Base-by-base conservation (phyloP, 1,140 invertebrate genomes). In the Monomorium pharaonis region DNA sequence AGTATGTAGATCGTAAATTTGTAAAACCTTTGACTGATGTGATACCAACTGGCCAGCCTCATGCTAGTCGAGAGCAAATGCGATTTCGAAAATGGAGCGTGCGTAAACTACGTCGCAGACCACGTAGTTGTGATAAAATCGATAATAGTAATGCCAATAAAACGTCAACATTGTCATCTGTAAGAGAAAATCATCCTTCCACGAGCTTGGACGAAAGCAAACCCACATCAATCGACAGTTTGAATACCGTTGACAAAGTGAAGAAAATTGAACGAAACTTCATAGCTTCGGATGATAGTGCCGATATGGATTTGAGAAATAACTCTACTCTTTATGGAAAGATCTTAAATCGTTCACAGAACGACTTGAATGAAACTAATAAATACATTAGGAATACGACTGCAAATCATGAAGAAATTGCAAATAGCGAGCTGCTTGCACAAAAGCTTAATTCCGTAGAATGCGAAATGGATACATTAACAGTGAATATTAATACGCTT, bases 1-100 rank as follows among this genome's bases (percentile, higher is more conserved):
- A 98, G 91, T 98, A 98, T 93, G 96, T 98, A 18, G 96, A 97
- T 75, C 95, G 95, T 63, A 95, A 95, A 74, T 97, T 97, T 90
- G 96, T 97, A 0, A 96, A 95, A 75, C 93, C 94, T 37, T 85
- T 96, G 18, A 91, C 91, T 16, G 92, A 88, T 44, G 81, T 92
- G 5, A 84, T 86, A 12, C 30, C 76, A 37, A 72, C 88, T 1
- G 85, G 87, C 37, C 37, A 37, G 10, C 86, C 93, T 65, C 92
- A 92, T 37, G 49, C 87, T 9, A 94, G 91, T 56, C 88, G 92
- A 10, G 91, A 93, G 42, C 85, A 94, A 44, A 94, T 92, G 88
- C 93, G 95, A 63, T 95, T 96, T 49, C 93, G 96, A 1, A 97
- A 96, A 83, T 97, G 97, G 97, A 96, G 96, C 69, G 97, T 97